phyloP scores from a whole-genome alignment of 2,113 vertebrate genomes.

The Dendrocopos noguchii region DNA sequence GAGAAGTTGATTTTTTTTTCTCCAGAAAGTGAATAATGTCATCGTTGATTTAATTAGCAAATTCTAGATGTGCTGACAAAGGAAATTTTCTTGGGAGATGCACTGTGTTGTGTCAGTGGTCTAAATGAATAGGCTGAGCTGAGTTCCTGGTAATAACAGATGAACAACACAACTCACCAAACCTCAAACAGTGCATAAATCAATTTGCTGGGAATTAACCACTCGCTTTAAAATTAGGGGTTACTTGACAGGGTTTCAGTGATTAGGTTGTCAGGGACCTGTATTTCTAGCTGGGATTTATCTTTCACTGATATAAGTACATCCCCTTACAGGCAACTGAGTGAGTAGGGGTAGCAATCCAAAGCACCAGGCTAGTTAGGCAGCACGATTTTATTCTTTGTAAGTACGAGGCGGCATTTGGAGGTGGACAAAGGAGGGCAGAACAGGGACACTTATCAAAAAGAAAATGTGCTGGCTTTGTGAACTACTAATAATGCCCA shows the following conservation, averaged over 20 bases:
- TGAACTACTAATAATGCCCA: constrained; percentile 39
- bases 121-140: constrained; percentile 78
- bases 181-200: constrained; percentile 84
- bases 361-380: constrained; percentile 33
- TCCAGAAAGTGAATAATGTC: constrained; percentile 81
- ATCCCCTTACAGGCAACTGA: constrained; percentile 43
- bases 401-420: constrained; percentile 38
- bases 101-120: constrained; percentile 78
- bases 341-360: constrained; percentile 29
- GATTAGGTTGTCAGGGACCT: constrained; percentile 78
- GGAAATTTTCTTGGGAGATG: constrained; percentile 80
- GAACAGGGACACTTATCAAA: constrained; percentile 49
- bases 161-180: constrained; percentile 80
- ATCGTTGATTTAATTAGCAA: constrained; percentile 85
- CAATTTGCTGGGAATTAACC: constrained; percentile 83
- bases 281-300: constrained; percentile 77
- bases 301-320: constrained; percentile 70
- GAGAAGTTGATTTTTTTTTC: constrained; percentile 45
- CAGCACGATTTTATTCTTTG: constrained; percentile 46
- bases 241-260: constrained; percentile 80
- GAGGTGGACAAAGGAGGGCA: constrained; percentile 53
- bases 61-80: constrained; percentile 85
- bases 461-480: constrained; percentile 57
- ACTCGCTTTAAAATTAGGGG: constrained; percentile 83
- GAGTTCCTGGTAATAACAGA: constrained; percentile 79